These are phyloP conservation scores for Crocallis elinguaria DNA, from an alignment of 2,888 invertebrate species.

Conservation along the genomic window DNA sequence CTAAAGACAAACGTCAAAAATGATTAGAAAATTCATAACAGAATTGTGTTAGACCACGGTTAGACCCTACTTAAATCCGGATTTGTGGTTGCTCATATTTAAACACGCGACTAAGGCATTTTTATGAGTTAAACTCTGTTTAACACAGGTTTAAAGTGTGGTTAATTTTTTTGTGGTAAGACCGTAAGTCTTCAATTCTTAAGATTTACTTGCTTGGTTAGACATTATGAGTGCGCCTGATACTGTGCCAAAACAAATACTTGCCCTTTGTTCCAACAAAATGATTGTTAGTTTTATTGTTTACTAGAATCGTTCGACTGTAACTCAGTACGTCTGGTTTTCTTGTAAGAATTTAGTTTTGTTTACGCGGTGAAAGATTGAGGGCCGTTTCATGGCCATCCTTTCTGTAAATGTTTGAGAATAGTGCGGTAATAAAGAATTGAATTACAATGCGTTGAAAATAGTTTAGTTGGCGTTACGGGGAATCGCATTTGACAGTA, in stretches of 20 bases:
- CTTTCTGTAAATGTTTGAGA: slow-evolving; percentile 20
- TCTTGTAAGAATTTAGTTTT: slow-evolving; percentile 29
- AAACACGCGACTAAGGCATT: too few species aligned
- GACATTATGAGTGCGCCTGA: slow-evolving; percentile 52
- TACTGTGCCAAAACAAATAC: slow-evolving; percentile 47
- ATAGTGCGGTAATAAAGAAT: slow-evolving; percentile 8
- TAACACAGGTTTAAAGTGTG: too few species aligned
- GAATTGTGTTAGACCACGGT: too few species aligned
- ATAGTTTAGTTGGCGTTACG: background rate
- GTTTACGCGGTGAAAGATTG: slow-evolving; percentile 31
- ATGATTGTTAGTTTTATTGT: slow-evolving; percentile 39
- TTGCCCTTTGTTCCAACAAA: slow-evolving; percentile 40
- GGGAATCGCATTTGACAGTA: too few species aligned
- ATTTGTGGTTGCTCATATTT: too few species aligned
- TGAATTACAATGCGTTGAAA: background rate
- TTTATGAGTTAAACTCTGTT: too few species aligned
- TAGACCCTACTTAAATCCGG: too few species aligned
- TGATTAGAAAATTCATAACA: too few species aligned
- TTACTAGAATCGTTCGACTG: slow-evolving; percentile 35
- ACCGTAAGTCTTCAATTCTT: slow-evolving; percentile 37
- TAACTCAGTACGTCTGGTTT: slow-evolving; percentile 34
- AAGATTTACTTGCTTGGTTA: slow-evolving; percentile 54
- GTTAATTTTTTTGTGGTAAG: too few species aligned
- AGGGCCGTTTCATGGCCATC: slow-evolving; percentile 31
- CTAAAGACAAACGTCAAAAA: too few species aligned